Evolutionary conservation across 1,140 invertebrate species (phyloP), one percentile per base, ranked within the genome.

Genomic region (Anastrepha obliqua): DNA sequence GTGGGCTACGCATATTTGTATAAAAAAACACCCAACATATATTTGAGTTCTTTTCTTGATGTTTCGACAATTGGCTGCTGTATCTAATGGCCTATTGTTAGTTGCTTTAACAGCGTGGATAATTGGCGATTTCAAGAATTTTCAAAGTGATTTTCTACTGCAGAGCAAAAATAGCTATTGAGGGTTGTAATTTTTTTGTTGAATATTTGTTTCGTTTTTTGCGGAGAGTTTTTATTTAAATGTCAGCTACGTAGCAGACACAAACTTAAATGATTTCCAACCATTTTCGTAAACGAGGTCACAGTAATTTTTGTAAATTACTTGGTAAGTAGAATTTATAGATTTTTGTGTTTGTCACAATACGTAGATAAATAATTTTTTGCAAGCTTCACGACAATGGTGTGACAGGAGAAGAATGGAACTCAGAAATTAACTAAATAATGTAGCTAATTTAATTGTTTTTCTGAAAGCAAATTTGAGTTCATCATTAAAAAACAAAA

Each of bases 41-140:
- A 39, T 51, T 0, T 55, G 2, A 0, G 20, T 55, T 58, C 7
- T 55, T 81, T 81, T 58, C 9, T 81, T 5, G 44, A 55, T 55
- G 17, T 55, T 81, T 81, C 20, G 42, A 74, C 44, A 74, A 55
- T 81, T 81, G 74, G 44, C 20, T 81, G 47, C 74, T 81, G 74
- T 81, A 81, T 81, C 74, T 81, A 81, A 81, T 81, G 47, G 47
- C 47, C 74, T 29, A 42, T 81, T 81, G 74, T 81, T 81, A 81
- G 74, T 81, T 58, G 74, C 74, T 44, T 81, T 81, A 47, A 81
- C 44, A 81, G 74, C 74, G 74, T 55, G 47, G 13, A 81, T 81
- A 81, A 81, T 81, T 81, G 74, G n/a, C 47, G 47, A 47, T 55
- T 0, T 7, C 17, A 81, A 81, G 74, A 81, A 81, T 11, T 74